Evolutionary conservation across 2,113 vertebrate genomes (phyloP).

Genomic region (Cynopterus brachyotis): DNA sequence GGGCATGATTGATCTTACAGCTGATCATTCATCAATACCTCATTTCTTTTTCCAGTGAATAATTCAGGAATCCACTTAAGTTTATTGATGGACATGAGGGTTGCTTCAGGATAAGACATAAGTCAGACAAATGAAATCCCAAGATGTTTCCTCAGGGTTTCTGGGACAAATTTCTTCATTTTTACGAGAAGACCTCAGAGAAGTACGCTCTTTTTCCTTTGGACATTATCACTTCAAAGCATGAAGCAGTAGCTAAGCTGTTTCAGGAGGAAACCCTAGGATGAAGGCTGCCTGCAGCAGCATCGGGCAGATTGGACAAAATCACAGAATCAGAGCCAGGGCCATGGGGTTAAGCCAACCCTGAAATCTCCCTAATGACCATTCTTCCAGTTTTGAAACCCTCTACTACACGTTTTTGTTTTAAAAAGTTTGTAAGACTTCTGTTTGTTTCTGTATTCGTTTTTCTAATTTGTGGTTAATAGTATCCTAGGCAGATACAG

Average conservation of each 20-base stretch:
- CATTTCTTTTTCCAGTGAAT: neutral
- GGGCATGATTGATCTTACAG: neutral
- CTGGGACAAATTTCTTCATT: neutral
- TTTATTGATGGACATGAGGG: neutral
- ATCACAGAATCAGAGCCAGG: neutral
- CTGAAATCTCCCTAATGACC: neutral
- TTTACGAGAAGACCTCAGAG: neutral
- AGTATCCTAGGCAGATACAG: neutral
- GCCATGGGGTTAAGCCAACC: neutral
- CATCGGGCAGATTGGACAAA: neutral
- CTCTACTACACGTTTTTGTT: neutral
- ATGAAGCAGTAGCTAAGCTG: neutral
- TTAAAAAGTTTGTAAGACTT: neutral
- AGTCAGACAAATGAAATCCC: neutral
- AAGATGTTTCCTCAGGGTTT: neutral
- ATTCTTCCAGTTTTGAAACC: neutral
- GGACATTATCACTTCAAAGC: neutral
- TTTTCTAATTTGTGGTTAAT: neutral
- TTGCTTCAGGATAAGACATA: neutral
- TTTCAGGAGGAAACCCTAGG: neutral
- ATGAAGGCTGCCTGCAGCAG: fast-evolving
- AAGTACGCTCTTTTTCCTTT: neutral
- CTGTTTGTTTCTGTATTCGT: neutral
- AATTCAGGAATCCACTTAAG: neutral
- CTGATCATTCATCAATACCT: neutral